Conservation (phyloP, 2,113 vertebrate genomes). For the Rhinogobius similis region DNA sequence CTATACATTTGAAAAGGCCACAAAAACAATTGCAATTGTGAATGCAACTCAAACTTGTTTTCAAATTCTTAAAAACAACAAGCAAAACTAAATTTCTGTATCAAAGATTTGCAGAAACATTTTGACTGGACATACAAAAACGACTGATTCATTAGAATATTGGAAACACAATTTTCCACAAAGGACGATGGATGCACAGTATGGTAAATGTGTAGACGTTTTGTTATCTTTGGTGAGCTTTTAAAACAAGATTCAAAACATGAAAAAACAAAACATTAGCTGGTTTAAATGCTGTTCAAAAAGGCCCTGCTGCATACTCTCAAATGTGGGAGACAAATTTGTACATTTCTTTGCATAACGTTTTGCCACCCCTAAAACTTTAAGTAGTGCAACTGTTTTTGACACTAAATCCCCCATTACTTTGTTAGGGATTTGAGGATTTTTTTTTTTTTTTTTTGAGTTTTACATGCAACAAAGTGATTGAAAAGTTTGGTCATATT, state of each 20-base stretch:
- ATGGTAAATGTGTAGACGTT: background rate
- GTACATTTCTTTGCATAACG: conserved; percentile 27
- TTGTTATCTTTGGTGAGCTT: conserved; percentile 51
- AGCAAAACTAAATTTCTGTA: background rate
- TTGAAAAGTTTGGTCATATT: conserved; percentile 8
- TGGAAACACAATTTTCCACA: conserved; percentile 1
- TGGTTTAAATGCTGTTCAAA: conserved; percentile 5
- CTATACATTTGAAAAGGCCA: background rate
- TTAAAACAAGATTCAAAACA: background rate
- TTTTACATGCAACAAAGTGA: conserved; percentile 9
- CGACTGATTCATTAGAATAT: background rate
- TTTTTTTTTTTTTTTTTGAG: background rate
- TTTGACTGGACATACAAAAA: background rate
- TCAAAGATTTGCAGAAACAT: conserved; percentile 4
- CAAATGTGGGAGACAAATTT: background rate
- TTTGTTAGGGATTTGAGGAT: conserved; percentile 5
- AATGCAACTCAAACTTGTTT: background rate
- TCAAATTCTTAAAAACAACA: background rate
- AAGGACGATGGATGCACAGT: background rate
- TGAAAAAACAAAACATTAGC: background rate
- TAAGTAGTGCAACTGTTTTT: conserved; percentile 7
- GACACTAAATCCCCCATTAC: conserved; percentile 4
- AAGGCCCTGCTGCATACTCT: conserved; percentile 11
- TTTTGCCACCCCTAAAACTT: background rate
- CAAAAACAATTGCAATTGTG: background rate